Evolutionary conservation across 30 jellyfish, hydroid and myxozoan species (phyloP).

Genomic region (Aurelia sp.): DNA sequence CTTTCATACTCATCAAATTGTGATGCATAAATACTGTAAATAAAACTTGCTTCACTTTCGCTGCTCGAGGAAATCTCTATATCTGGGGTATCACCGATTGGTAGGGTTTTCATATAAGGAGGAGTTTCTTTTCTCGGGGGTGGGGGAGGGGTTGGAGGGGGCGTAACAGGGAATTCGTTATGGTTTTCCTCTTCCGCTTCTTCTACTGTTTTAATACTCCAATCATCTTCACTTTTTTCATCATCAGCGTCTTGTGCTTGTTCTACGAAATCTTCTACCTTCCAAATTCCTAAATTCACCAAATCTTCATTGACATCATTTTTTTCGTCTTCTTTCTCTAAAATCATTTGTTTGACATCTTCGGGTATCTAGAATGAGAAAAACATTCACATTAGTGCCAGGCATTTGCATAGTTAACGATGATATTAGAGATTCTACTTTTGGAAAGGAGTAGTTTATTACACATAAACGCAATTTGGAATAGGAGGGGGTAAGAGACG

Average conservation of each 20-base stretch:
- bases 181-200: constrained; percentile 1
- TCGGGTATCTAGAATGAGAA: constrained; percentile 48
- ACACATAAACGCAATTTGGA: too few species aligned
- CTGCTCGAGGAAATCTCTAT: constrained; percentile 19
- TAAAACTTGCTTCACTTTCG: constrained; percentile 26
- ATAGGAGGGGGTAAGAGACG: too few species aligned
- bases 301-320: constrained; percentile 20
- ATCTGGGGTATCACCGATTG: constrained; percentile 66
- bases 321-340: neutral
- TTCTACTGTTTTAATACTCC: constrained; percentile 56
- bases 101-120: constrained; percentile 19
- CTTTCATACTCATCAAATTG: constrained; percentile 71
- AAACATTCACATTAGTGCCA: too few species aligned
- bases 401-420: too few species aligned
- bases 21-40: constrained; percentile 42
- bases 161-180: neutral
- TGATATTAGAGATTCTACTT: too few species aligned
- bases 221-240: constrained; percentile 57
- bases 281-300: constrained; percentile 65
- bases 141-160: constrained; percentile 9
- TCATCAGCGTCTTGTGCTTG: constrained; percentile 39
- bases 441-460: too few species aligned
- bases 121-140: neutral
- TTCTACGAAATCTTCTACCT: constrained; percentile 19
- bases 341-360: constrained; percentile 36